Percentiles rank a stretch among this genome's conserved stretches.
Conservation (phyloP, 2,113 vertebrate genomes). For the Octodon degus region DNA sequence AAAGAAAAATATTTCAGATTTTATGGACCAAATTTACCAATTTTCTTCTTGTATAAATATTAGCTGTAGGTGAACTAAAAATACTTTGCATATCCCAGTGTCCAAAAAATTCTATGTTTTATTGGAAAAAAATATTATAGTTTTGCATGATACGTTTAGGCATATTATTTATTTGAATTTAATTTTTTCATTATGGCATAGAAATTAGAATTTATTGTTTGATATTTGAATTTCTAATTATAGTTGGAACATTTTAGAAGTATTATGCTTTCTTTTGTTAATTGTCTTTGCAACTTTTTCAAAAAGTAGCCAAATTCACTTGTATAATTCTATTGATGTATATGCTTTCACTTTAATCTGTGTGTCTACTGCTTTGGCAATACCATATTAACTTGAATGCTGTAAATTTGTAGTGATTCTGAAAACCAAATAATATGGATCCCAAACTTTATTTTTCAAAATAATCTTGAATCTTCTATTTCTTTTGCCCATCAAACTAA, state of each 20-base stretch:
- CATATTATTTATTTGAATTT: neutral
- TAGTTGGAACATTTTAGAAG: neutral
- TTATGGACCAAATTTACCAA: neutral
- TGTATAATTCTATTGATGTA: neutral
- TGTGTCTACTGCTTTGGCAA: neutral
- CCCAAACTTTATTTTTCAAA: neutral
- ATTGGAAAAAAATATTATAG: neutral
- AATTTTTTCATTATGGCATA: neutral
- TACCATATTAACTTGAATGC: neutral
- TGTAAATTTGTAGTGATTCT: neutral
- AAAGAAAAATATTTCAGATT: slow-evolving; percentile 11
- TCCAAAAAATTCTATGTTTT: neutral
- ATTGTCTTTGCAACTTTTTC: neutral
- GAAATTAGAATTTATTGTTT: neutral
- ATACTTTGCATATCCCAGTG: neutral
- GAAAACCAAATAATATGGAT: neutral
- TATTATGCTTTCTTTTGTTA: neutral
- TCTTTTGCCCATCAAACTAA: neutral
- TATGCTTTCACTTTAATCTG: neutral
- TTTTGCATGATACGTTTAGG: neutral
- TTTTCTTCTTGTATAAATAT: neutral
- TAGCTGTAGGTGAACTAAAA: neutral
- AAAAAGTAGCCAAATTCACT: neutral
- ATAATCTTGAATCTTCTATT: neutral
- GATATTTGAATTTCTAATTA: neutral